A percentile compares a stretch with the other conserved stretches of the same genome.
phyloP scores from a whole-genome alignment of 2,113 vertebrate genomes.

The Pholis gunnellus region DNA sequence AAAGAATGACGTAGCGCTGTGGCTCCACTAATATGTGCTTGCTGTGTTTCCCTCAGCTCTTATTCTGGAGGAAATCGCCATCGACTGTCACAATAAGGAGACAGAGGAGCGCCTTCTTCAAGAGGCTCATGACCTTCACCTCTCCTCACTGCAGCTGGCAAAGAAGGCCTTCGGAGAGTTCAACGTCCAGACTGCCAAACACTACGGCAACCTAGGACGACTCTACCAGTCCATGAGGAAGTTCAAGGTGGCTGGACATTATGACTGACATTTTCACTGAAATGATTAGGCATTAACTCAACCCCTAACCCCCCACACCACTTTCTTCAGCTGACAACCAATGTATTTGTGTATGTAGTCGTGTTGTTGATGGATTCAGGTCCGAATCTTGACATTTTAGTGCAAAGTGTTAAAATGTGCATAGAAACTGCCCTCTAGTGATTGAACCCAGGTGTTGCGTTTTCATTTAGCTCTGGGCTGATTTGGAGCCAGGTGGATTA shows the following conservation, averaged over 20 bases:
- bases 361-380: too few species aligned
- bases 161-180: slow-evolving; percentile 99
- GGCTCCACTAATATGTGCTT: neutral
- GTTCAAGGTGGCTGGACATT: slow-evolving; percentile 89
- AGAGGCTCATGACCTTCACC: slow-evolving; percentile 97
- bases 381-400: neutral
- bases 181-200: slow-evolving; percentile 99
- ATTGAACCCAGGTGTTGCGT: too few species aligned
- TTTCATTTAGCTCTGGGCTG: too few species aligned
- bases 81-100: slow-evolving; percentile 99
- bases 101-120: slow-evolving; percentile 97
- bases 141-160: slow-evolving; percentile 97
- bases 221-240: slow-evolving; percentile 99
- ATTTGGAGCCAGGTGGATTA: too few species aligned
- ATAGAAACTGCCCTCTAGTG: too few species aligned
- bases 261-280: neutral
- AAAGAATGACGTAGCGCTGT: neutral
- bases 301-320: neutral
- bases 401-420: too few species aligned
- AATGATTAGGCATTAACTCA: neutral
- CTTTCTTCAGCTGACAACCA: neutral
- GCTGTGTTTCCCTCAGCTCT: slow-evolving; percentile 85
- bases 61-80: slow-evolving; percentile 98
- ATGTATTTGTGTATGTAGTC: neutral
- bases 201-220: slow-evolving; percentile 97